Evolutionary conservation across 1,140 invertebrate genomes (phyloP), one percentile per base, ranked within the genome.

Genomic region (Tetraneura akinire): DNA sequence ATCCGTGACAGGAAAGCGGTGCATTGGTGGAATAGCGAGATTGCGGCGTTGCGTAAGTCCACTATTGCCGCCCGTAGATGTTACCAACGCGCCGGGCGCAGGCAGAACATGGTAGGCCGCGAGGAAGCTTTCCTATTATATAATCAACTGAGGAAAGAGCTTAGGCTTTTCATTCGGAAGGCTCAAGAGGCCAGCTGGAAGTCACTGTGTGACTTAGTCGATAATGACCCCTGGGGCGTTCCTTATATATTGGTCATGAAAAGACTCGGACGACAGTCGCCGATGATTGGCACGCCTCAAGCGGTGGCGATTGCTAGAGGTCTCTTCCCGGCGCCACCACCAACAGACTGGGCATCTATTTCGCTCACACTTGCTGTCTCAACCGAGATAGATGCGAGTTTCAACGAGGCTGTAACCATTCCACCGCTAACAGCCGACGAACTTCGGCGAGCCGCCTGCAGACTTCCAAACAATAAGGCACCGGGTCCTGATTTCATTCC

Each of bases 221-320:
- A 80, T 1, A 37, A 11, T 3, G 80, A 80, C 6, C 62, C 51
- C 9, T 71, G 80, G 80, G 49, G 80, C 13, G 23, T 49, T 37
- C n/a, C n/a, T n/a, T n/a, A n/a, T n/a, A n/a, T n/a, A n/a, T n/a
- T n/a, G n/a, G n/a, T n/a, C n/a, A n/a, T n/a, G n/a, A n/a, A n/a
- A n/a, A n/a, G n/a, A n/a, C n/a, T n/a, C n/a, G n/a, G n/a, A n/a
- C n/a, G n/a, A n/a, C n/a, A n/a, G n/a, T n/a, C n/a, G n/a, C n/a
- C n/a, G n/a, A n/a, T n/a, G n/a, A n/a, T n/a, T n/a, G n/a, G n/a
- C n/a, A n/a, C n/a, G n/a, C n/a, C n/a, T n/a, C n/a, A n/a, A n/a
- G n/a, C n/a, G n/a, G 32, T 37, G 32, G 32, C 3, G 32, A 37
- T 37, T 8, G 32, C 32, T 4, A 37, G 8, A 4, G 32, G 32